Evolutionary conservation across 2,113 vertebrate genomes (phyloP).

Genomic region (Aramus guarauna): DNA sequence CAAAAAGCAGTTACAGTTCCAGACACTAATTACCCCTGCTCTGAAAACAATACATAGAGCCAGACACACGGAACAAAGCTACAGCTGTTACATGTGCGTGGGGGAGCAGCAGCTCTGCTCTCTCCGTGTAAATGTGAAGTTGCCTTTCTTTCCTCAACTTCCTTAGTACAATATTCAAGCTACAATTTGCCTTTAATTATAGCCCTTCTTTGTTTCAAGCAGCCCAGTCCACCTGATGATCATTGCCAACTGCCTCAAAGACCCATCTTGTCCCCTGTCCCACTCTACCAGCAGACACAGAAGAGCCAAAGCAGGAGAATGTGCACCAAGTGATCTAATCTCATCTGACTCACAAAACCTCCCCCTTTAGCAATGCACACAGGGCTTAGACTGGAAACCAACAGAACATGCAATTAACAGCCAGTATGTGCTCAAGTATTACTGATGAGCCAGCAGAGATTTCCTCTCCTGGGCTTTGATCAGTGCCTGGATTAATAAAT

Average conservation of each 20-base stretch:
- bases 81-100: background rate
- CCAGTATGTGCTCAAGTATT: background rate
- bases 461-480: background rate
- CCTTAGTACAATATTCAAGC: background rate
- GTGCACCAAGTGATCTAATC: background rate
- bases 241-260: background rate
- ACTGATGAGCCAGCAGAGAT: background rate
- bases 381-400: background rate
- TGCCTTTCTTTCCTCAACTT: background rate
- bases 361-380: background rate
- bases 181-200: background rate
- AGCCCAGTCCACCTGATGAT: background rate
- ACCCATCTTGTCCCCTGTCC: background rate
- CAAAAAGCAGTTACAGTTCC: background rate
- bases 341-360: background rate
- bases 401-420: background rate
- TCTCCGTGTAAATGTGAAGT: background rate
- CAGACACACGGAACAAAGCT: background rate
- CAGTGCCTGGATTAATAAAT: background rate
- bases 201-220: background rate
- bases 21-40: conserved; percentile 45
- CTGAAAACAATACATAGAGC: conserved; percentile 7
- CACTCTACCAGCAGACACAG: background rate
- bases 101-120: background rate
- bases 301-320: background rate